phyloP scores from a whole-genome alignment of 2,113 vertebrate genomes.

The Motacilla tschutschensis region DNA sequence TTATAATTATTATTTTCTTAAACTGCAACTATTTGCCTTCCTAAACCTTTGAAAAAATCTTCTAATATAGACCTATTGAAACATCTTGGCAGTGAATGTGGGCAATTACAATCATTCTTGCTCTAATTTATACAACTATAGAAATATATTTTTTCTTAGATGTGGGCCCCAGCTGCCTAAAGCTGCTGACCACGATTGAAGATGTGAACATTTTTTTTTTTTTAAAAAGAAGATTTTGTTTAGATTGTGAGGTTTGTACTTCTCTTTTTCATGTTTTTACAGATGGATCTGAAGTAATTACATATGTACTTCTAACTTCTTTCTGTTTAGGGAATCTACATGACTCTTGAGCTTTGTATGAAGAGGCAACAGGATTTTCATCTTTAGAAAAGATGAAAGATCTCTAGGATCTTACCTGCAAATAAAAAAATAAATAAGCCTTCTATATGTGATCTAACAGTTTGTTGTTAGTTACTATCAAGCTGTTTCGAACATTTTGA shows the following conservation, averaged over 20 bases:
- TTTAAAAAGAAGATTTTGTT: slow-evolving; percentile 10
- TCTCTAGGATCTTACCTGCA: background rate
- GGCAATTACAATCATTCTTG: slow-evolving; percentile 1
- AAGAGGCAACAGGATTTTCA: background rate
- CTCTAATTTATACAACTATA: slow-evolving; percentile 30
- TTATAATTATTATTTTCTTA: slow-evolving; percentile 27
- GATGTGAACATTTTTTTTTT: background rate
- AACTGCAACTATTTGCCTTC: slow-evolving; percentile 8
- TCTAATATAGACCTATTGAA: slow-evolving; percentile 12
- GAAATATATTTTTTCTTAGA: slow-evolving; percentile 19
- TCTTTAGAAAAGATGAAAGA: too few species aligned
- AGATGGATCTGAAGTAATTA: slow-evolving; percentile 7
- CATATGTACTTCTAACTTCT: background rate
- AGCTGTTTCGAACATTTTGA: background rate
- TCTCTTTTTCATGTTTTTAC: background rate
- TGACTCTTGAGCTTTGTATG: background rate
- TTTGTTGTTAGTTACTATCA: background rate
- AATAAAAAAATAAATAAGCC: background rate
- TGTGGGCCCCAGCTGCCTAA: slow-evolving; percentile 20
- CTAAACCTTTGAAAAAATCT: slow-evolving; percentile 10
- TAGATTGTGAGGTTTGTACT: background rate
- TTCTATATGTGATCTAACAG: background rate
- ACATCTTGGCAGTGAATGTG: slow-evolving; percentile 8
- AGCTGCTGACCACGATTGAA: background rate
- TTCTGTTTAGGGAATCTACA: background rate